Evolutionary conservation across 2,888 invertebrate genomes (phyloP).

Genomic region (Papilio protenor): DNA sequence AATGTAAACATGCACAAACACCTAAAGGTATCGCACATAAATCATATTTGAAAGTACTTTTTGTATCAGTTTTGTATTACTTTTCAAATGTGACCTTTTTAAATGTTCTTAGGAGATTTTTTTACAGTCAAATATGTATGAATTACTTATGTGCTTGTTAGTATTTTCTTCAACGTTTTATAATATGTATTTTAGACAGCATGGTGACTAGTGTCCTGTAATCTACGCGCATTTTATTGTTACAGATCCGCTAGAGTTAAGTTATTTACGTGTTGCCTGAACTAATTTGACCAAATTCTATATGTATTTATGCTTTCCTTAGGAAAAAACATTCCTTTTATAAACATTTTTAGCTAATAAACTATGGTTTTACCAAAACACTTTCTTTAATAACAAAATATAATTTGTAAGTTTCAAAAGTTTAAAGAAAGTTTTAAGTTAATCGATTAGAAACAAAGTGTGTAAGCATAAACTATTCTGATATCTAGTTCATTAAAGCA

Average conservation of each 20-base stretch:
- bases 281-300: too few relatives aligned
- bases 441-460: neutral
- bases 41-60: neutral
- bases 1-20: conserved; percentile 33
- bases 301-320: too few relatives aligned
- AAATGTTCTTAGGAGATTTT: neutral
- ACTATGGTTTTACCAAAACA: neutral
- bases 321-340: too few relatives aligned
- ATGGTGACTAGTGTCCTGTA: neutral
- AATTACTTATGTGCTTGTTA: neutral
- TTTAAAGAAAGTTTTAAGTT: neutral
- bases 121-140: neutral
- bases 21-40: neutral
- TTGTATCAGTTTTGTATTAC: neutral
- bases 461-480: conserved; percentile 3
- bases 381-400: neutral
- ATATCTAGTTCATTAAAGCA: conserved; percentile 32
- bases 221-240: neutral
- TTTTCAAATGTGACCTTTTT: neutral
- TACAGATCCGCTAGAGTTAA: too few relatives aligned
- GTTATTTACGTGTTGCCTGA: neutral
- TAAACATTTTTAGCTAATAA: too few relatives aligned
- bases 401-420: neutral
- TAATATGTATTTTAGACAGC: neutral
- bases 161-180: neutral